Conservation (phyloP, 2,797 vertebrate genomes). For the Sebastes paucispinis region DNA sequence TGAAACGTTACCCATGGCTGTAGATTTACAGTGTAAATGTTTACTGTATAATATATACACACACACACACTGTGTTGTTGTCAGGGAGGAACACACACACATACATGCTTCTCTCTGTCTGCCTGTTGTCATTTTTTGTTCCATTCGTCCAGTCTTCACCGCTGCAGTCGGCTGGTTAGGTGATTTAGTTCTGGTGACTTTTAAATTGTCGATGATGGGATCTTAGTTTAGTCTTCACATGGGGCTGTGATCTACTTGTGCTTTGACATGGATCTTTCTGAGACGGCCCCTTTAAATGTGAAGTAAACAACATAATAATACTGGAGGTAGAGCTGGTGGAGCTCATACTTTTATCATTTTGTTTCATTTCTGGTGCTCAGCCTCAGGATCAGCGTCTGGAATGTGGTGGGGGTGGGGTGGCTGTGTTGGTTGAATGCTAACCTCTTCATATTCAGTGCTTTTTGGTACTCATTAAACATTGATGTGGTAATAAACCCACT, state of each 20-base stretch:
- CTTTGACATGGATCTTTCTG: background rate
- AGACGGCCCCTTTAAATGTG: background rate
- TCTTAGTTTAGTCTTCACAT: background rate
- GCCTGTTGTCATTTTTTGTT: too few relatives aligned
- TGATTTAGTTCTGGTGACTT: conserved; percentile 20
- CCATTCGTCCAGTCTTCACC: too few relatives aligned
- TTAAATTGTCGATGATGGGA: background rate
- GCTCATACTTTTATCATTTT: background rate
- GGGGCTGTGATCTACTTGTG: background rate
- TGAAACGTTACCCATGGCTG: too few relatives aligned
- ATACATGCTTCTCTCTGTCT: too few relatives aligned
- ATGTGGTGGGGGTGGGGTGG: background rate
- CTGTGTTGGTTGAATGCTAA: background rate
- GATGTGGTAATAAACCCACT: background rate
- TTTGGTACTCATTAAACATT: background rate
- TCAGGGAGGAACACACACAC: background rate
- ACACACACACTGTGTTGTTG: background rate
- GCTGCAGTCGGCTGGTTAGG: background rate
- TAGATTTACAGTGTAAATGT: background rate
- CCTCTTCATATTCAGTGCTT: background rate
- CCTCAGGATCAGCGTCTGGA: background rate
- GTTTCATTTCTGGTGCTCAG: background rate
- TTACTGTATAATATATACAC: background rate
- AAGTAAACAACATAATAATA: background rate
- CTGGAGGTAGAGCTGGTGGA: background rate